Percentiles rank a stretch among this genome's conserved stretches.
Conservation (phyloP, 1,140 invertebrate species). For the Drosophila equinoxialis region DNA sequence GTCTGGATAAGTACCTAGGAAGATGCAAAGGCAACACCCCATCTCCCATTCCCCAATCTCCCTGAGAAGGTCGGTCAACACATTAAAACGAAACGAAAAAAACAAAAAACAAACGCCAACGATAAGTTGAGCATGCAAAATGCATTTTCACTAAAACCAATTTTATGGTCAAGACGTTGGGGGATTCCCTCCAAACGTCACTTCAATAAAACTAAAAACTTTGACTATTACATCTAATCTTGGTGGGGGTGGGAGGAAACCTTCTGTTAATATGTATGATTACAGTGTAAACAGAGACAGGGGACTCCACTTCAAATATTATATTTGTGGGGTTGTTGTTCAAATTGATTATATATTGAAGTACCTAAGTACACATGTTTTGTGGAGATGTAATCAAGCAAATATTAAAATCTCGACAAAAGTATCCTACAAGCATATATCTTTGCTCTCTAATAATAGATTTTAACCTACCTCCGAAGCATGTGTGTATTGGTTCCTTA, state of each 20-base stretch:
- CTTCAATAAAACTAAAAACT: no score
- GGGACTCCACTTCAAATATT: slow-evolving; percentile 29
- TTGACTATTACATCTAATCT: slow-evolving; percentile 35
- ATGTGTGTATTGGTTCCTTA: no score
- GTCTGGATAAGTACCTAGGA: neutral
- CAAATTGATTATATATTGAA: slow-evolving; percentile 11
- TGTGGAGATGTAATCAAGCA: slow-evolving; percentile 38
- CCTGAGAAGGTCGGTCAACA: neutral
- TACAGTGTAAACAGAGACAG: no score
- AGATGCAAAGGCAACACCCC: neutral
- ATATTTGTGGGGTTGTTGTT: slow-evolving; percentile 20
- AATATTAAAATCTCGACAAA: no score
- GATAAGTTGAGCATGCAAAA: no score
- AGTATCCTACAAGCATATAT: no score
- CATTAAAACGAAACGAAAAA: neutral
- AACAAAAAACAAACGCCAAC: neutral
- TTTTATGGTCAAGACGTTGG: no score
- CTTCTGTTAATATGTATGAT: no score
- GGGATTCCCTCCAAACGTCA: neutral
- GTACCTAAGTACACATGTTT: slow-evolving; percentile 32
- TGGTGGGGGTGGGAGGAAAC: neutral
- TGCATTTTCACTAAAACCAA: no score
- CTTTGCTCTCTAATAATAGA: no score
- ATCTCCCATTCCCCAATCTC: no score
- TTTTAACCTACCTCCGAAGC: no score